Evolutionary conservation across 2,797 vertebrate genomes (phyloP).

Genomic region (Cheirogaleus major): DNA sequence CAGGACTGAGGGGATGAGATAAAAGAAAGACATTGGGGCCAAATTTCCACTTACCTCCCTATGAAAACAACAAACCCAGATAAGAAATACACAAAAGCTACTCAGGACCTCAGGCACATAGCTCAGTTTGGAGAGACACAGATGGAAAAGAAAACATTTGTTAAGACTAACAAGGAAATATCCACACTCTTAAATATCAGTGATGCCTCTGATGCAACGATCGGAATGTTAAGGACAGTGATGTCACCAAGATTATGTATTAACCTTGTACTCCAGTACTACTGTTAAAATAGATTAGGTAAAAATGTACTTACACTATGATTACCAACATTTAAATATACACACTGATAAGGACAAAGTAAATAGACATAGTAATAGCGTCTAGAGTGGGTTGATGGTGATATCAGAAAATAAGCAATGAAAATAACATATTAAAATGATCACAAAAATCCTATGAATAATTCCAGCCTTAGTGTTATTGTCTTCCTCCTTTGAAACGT

Average conservation of each 20-base stretch:
- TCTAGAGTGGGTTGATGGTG: neutral
- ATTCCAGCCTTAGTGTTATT: neutral
- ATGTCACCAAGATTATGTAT: neutral
- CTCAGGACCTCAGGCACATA: no score
- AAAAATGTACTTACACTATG: neutral
- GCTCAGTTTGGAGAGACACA: neutral
- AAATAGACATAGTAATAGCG: neutral
- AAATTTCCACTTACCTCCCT: neutral
- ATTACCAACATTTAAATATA: neutral
- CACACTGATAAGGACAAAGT: neutral
- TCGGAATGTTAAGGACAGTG: neutral
- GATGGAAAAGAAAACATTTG: neutral
- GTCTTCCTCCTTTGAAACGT: neutral
- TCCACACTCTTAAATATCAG: neutral
- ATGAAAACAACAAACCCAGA: fast-evolving
- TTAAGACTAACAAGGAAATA: neutral
- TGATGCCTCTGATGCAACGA: neutral
- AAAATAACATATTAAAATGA: neutral
- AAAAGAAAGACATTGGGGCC: neutral
- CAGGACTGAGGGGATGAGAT: neutral
- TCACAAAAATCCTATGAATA: neutral
- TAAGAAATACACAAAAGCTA: neutral
- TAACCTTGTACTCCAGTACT: neutral
- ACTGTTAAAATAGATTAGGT: neutral
- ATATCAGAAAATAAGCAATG: neutral